These are phyloP conservation scores for Smittia sp. DNA, from an alignment of 2,888 invertebrate genomes.

Conservation along the genomic window DNA sequence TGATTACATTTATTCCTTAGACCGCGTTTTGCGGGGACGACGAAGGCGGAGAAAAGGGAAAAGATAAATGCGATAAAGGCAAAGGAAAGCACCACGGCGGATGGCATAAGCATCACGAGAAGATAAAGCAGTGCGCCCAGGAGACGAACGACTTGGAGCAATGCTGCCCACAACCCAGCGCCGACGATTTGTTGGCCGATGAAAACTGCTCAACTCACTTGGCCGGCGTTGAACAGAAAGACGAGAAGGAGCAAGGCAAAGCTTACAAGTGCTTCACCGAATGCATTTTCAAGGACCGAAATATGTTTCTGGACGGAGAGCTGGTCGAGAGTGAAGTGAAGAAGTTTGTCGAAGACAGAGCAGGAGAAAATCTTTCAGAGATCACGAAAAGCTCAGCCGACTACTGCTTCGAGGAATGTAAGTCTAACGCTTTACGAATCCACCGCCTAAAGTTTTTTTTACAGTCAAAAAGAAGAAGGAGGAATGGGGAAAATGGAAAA, in stretches of 20 bases:
- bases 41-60: background rate
- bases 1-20: background rate
- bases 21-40: background rate
- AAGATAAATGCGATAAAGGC: background rate
- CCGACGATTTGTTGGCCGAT: background rate
- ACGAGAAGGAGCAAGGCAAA: slow-evolving; percentile 12
- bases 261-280: slow-evolving; percentile 1
- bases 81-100: too few relatives aligned
- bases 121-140: background rate
- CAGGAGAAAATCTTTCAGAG: background rate
- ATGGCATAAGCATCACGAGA: slow-evolving; percentile 12
- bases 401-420: background rate
- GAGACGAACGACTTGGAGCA: background rate
- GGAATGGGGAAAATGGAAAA: background rate
- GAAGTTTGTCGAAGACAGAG: background rate
- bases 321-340: background rate
- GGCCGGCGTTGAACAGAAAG: background rate
- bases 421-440: too few relatives aligned
- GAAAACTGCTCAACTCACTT: slow-evolving; percentile 7
- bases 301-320: background rate
- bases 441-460: too few relatives aligned
- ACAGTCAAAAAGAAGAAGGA: background rate
- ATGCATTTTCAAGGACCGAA: background rate
- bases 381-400: background rate
- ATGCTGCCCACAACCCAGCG: background rate